Base-by-base conservation (phyloP, 2,113 vertebrate species). In the Carettochelys insculpta region DNA sequence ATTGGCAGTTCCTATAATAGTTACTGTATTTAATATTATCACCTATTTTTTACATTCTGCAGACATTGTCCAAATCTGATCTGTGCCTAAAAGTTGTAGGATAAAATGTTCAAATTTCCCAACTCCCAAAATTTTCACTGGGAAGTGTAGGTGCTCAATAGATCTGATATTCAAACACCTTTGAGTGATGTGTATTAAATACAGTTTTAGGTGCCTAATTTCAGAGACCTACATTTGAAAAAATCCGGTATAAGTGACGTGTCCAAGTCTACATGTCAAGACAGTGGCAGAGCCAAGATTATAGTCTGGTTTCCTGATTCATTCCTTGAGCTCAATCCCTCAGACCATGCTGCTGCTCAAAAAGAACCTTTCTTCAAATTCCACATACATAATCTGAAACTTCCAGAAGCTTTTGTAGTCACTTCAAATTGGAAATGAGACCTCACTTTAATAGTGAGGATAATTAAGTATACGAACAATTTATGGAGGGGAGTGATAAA, bases 401-500 rank as follows among this genome's bases (percentile, higher is more conserved):
- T 61, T 95, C 75, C 45, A 85, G 86, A 58, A 85, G 13, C 1
- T 65, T 79, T 92, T 81, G 48, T 50, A 27, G 17, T 65, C 61
- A 17, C n/a, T 65, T 65, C 34, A 38, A 91, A 71, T 47, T 96
- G 88, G 90, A 94, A 97, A 97, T 95, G 95, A 93, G 95, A 95
- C 6, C 27, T 96, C 92, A 95, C 92, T 93, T 92, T 89, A 94
- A 95, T 92, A 92, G 90, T 71, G 95, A 93, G 94, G 94, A 80
- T 94, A 96, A 96, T 95, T 96, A 95, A 86, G 94, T 90, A 25
- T 91, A 71, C 91, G 58, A 92, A 56, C 92, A 90, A 83, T 95
- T 93, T 95, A 95, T 86, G 31, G 48, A 93, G 87, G 92, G 90
- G 96, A 95, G 92, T 54, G 91, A 95, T 96, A 91, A 96, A 95